Percentiles rank a stretch among this genome's conserved stretches.
Evolutionary conservation across 2,113 vertebrate genomes (phyloP).

Genomic region (Pangasianodon gigas): DNA sequence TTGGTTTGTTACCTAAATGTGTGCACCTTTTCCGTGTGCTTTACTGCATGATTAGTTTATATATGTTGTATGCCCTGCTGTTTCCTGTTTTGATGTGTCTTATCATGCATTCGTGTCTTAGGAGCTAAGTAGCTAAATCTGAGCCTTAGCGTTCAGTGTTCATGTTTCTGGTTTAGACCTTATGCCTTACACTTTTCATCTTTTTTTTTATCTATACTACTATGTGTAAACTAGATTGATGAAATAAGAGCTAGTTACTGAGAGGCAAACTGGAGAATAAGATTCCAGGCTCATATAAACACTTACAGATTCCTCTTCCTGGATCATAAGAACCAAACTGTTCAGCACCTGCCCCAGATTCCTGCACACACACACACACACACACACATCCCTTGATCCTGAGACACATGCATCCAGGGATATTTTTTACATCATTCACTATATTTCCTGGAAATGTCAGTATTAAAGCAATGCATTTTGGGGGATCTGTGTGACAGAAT

Average conservation of each 20-base stretch:
- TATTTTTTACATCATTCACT: too few relatives aligned
- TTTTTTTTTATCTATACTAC: background rate
- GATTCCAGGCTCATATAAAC: background rate
- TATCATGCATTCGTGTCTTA: too few relatives aligned
- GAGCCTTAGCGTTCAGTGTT: background rate
- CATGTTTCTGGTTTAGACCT: background rate
- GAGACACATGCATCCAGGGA: background rate
- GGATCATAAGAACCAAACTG: slow-evolving; percentile 95
- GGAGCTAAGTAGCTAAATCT: too few relatives aligned
- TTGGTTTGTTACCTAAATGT: too few relatives aligned
- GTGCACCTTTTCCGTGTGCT: too few relatives aligned
- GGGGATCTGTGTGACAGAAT: background rate
- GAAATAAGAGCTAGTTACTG: background rate
- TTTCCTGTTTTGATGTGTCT: too few relatives aligned
- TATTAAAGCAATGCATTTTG: background rate
- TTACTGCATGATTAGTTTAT: too few relatives aligned
- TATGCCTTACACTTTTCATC: background rate
- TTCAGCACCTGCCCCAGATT: slow-evolving; percentile 91
- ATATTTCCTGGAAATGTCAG: background rate
- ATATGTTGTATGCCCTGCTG: too few relatives aligned
- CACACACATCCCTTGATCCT: background rate
- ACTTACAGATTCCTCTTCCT: slow-evolving; percentile 97
- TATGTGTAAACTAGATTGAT: background rate
- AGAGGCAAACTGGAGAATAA: background rate
- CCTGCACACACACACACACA: slow-evolving; percentile 72